A percentile compares a stretch with the other conserved stretches of the same genome.
Evolutionary conservation across 2,888 invertebrate species (phyloP).

Genomic region (Leptothorax acervorum): DNA sequence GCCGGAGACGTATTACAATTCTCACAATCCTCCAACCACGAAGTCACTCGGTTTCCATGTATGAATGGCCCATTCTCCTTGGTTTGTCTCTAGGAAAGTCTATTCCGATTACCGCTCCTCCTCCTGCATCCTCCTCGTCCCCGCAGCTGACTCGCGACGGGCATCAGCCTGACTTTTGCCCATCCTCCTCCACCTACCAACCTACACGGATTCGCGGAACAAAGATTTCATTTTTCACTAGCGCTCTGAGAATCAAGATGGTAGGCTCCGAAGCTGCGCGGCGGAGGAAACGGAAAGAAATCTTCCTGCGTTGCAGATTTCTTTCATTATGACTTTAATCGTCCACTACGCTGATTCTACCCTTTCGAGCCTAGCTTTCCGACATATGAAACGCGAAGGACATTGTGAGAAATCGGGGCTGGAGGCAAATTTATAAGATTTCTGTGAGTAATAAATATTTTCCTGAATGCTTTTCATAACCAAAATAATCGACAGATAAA

Average conservation of each 20-base stretch:
- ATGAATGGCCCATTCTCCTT: conserved; percentile 85
- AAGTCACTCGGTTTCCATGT: conserved; percentile 81
- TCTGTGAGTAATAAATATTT: background rate
- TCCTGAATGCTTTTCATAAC: background rate
- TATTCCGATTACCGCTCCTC: conserved; percentile 80
- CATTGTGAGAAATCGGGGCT: background rate
- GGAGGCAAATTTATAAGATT: background rate
- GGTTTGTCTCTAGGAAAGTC: conserved; percentile 83
- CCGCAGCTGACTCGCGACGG: conserved; percentile 57
- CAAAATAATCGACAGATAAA: background rate
- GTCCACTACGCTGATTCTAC: conserved; percentile 64
- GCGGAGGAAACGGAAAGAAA: conserved; percentile 44
- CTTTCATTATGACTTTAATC: conserved; percentile 75
- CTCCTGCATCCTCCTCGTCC: conserved; percentile 61
- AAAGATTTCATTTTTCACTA: conserved; percentile 80
- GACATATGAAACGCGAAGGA: conserved; percentile 58
- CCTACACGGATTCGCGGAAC: conserved; percentile 74
- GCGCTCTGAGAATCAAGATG: conserved; percentile 68
- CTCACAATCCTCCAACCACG: conserved; percentile 80
- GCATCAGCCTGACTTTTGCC: conserved; percentile 74
- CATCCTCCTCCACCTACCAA: conserved; percentile 63
- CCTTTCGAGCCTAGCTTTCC: conserved; percentile 59
- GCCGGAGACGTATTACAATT: conserved; percentile 84
- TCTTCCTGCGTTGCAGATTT: conserved; percentile 74
- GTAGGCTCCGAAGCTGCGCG: conserved; percentile 57